Conservation (phyloP, 1,140 invertebrate genomes). For the Steinernema feltiae region DNA sequence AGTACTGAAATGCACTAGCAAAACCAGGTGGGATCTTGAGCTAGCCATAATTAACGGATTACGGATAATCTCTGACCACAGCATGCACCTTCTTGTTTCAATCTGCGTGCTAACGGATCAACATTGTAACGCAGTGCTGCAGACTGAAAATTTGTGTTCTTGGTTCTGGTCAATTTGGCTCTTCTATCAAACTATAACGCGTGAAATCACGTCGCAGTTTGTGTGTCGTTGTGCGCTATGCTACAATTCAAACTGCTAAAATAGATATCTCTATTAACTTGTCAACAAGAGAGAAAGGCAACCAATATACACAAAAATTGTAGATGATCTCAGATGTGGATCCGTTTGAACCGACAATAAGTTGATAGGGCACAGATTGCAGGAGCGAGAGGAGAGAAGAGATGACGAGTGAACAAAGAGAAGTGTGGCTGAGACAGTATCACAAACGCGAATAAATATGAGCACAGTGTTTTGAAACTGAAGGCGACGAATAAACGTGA, state of each 20-base stretch:
- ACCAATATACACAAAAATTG: constrained; percentile 5
- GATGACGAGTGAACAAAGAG: neutral
- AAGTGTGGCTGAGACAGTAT: neutral
- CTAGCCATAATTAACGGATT: too few relatives aligned
- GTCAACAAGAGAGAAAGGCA: neutral
- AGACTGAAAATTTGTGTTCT: too few relatives aligned
- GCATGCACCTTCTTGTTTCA: too few relatives aligned
- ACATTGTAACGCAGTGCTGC: too few relatives aligned
- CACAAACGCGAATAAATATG: constrained; percentile 15
- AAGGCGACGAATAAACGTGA: constrained; percentile 5
- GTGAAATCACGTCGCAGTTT: too few relatives aligned
- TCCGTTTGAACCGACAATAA: neutral
- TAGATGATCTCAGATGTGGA: neutral
- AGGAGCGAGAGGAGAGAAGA: neutral
- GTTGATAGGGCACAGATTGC: neutral
- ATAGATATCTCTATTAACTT: constrained; percentile 11
- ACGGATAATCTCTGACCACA: too few relatives aligned
- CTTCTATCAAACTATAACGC: too few relatives aligned
- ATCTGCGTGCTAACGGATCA: too few relatives aligned
- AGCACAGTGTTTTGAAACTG: constrained; percentile 11
- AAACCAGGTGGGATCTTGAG: too few relatives aligned
- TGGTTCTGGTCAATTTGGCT: too few relatives aligned
- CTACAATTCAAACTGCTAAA: neutral
- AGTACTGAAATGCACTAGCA: too few relatives aligned
- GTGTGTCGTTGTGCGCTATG: neutral